Conservation (phyloP, 2,888 invertebrate genomes). For the Chrysolina americana region DNA sequence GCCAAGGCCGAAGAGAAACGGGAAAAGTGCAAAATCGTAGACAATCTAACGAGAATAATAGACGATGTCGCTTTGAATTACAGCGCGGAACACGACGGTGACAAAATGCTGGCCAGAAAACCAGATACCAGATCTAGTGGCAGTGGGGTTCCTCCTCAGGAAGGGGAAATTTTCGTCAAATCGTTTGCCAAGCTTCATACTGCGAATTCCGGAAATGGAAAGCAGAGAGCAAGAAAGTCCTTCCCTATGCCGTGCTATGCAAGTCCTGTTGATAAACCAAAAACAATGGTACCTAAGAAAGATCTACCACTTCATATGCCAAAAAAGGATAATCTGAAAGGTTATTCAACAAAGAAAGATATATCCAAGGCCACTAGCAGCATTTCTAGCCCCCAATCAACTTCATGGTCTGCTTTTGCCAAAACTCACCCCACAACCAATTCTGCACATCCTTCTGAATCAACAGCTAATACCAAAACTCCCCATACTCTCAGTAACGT, state of each 20-base stretch:
- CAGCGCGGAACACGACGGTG: slow-evolving; percentile 44
- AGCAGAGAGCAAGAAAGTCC: slow-evolving; percentile 64
- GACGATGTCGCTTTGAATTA: slow-evolving; percentile 56
- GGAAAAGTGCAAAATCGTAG: slow-evolving; percentile 48
- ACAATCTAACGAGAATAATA: slow-evolving; percentile 54
- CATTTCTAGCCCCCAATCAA: not conserved
- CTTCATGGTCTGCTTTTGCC: not conserved
- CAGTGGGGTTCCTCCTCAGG: slow-evolving; percentile 32
- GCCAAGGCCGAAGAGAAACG: slow-evolving; percentile 63
- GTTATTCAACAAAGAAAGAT: not conserved
- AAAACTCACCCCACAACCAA: not conserved
- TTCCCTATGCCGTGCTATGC: slow-evolving; percentile 59
- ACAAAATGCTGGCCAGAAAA: slow-evolving; percentile 41
- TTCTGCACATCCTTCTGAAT: not conserved
- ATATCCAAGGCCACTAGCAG: not conserved
- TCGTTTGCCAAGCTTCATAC: slow-evolving; percentile 61
- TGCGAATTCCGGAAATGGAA: slow-evolving; percentile 41
- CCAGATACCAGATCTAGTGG: slow-evolving; percentile 32
- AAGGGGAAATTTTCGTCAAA: slow-evolving; percentile 62
- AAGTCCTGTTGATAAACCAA: slow-evolving; percentile 32
- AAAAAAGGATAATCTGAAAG: not conserved
- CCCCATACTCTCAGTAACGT: slow-evolving; percentile 2
- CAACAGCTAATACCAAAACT: not conserved
- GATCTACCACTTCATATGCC: not conserved
- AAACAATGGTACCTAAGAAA: slow-evolving; percentile 14